These are phyloP conservation scores for Chrysolina americana DNA, from an alignment of 2,888 invertebrate species.

Conservation along the genomic window DNA sequence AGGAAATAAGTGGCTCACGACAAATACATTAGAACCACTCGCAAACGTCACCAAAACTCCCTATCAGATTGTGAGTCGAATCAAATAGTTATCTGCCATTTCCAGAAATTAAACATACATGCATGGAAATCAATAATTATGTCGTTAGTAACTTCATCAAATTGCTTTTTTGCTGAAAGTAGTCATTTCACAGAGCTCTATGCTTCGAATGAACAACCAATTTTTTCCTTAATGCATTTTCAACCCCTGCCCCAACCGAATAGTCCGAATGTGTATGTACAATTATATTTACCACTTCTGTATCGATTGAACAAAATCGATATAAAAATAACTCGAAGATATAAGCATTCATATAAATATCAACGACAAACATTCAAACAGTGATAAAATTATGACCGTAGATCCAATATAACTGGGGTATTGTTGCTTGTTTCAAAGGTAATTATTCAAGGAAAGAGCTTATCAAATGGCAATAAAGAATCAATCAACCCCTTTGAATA, in stretches of 20 bases:
- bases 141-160: too few relatives aligned
- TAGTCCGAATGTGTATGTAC: neutral
- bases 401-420: neutral
- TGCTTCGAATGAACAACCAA: too few relatives aligned
- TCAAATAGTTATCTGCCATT: too few relatives aligned
- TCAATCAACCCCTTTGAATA: neutral
- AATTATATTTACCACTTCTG: neutral
- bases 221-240: too few relatives aligned
- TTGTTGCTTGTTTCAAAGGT: neutral
- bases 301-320: neutral
- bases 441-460: neutral
- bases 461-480: neutral
- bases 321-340: neutral
- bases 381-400: neutral
- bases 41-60: too few relatives aligned
- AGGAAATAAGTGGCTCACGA: too few relatives aligned
- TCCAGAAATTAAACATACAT: too few relatives aligned
- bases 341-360: neutral
- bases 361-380: neutral
- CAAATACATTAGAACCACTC: too few relatives aligned
- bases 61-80: too few relatives aligned
- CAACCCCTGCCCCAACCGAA: neutral
- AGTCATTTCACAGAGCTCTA: too few relatives aligned
- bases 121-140: too few relatives aligned
- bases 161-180: too few relatives aligned